phyloP scores from a whole-genome alignment of 2,888 invertebrate species.

The Holacanthella duospinosa region DNA sequence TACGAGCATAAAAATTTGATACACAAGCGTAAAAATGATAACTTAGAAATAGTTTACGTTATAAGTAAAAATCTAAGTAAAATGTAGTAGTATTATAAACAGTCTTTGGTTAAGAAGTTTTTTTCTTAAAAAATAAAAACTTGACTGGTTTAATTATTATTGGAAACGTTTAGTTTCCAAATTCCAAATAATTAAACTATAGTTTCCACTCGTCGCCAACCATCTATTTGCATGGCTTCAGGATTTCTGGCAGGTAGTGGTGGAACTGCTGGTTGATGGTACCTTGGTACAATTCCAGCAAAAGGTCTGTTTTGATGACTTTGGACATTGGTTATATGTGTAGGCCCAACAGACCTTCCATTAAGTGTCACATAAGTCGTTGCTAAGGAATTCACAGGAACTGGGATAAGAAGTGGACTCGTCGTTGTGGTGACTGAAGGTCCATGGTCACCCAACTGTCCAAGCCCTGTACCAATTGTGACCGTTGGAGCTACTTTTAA shows the following conservation, averaged over 20 bases:
- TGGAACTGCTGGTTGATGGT: constrained; percentile 12
- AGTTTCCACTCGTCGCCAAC: constrained; percentile 37
- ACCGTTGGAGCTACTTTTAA: background rate
- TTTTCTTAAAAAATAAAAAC: too few species aligned
- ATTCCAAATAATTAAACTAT: constrained; percentile 19
- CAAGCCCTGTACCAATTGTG: too few species aligned
- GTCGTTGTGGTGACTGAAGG: background rate
- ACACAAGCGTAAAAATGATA: too few species aligned
- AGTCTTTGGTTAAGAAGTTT: too few species aligned
- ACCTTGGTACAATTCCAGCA: constrained; percentile 5
- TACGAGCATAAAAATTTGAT: too few species aligned
- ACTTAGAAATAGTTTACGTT: too few species aligned
- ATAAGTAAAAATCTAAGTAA: too few species aligned
- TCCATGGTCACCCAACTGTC: too few species aligned
- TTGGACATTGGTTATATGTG: background rate
- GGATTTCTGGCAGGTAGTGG: constrained; percentile 26
- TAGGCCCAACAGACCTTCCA: background rate
- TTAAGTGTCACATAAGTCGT: background rate
- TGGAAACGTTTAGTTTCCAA: too few species aligned
- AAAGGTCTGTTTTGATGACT: constrained; percentile 14
- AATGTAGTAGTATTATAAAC: too few species aligned
- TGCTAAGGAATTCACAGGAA: background rate
- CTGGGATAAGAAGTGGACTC: constrained; percentile 1
- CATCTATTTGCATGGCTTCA: constrained; percentile 27
- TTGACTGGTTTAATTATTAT: too few species aligned